Percentiles rank a stretch among this genome's conserved stretches.
phyloP scores from a whole-genome alignment of 2,113 vertebrate species.

The Thamnophis sirtalis region DNA sequence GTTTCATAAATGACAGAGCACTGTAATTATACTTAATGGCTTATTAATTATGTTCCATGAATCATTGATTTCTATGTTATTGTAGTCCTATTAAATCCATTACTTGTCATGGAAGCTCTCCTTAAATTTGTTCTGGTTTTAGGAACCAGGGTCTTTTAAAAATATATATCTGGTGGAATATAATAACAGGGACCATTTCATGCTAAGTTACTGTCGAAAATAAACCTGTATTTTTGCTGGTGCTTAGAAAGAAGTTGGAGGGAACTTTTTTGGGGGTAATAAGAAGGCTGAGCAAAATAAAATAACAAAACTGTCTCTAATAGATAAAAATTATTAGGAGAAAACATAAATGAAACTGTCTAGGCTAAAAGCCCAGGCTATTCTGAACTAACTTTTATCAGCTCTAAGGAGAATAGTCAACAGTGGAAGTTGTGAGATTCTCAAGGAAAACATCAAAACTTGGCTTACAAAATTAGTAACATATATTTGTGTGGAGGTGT shows the following conservation, averaged over 20 bases:
- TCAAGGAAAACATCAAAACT: neutral
- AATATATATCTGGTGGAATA: neutral
- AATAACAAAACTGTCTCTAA: neutral
- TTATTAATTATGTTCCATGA: conserved; percentile 18
- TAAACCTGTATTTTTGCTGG: neutral
- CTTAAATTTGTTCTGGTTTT: neutral
- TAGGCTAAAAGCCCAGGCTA: neutral
- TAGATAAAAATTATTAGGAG: neutral
- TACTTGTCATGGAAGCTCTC: neutral
- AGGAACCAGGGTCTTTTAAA: neutral
- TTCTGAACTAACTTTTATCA: neutral
- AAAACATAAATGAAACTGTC: neutral
- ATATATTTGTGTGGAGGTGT: neutral
- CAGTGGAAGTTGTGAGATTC: neutral
- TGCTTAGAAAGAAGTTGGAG: neutral
- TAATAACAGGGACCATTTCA: neutral
- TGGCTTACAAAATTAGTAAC: neutral
- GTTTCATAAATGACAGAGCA: neutral
- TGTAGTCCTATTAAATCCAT: neutral
- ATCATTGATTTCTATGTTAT: neutral
- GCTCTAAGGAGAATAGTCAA: neutral
- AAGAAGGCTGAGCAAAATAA: neutral
- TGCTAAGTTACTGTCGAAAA: neutral
- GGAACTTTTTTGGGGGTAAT: neutral
- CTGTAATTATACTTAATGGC: conserved; percentile 7